Evolutionary conservation across 2,113 vertebrate species (phyloP).

Genomic region (Forbesichthys papilliferus): DNA sequence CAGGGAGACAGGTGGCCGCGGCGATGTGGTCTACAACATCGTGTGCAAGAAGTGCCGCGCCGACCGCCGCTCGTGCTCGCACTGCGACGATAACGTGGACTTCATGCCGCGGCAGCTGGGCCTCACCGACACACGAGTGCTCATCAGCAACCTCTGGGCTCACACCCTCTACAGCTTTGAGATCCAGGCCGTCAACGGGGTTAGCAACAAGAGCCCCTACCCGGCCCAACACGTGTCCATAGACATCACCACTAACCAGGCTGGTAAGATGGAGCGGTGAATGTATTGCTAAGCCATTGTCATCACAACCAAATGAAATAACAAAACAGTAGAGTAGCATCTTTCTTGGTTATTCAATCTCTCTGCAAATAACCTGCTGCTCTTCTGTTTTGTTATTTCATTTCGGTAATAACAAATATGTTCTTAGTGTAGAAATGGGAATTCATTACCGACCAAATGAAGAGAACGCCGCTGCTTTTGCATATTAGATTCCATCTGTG

Average conservation of each 20-base stretch:
- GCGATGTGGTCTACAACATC: constrained; percentile 95
- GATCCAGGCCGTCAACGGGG: constrained; percentile 95
- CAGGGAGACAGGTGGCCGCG: constrained; percentile 88
- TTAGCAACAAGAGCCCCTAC: constrained; percentile 95
- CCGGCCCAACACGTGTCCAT: constrained; percentile 92
- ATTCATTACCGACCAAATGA: no score
- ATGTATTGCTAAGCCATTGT: background rate
- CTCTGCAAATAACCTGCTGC: background rate
- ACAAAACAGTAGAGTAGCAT: background rate
- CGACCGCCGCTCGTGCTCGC: constrained; percentile 88
- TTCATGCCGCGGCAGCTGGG: constrained; percentile 92
- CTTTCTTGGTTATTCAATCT: constrained; percentile 1
- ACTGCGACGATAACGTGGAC: constrained; percentile 96
- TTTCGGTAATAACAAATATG: constrained; percentile 17
- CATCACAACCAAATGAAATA: background rate
- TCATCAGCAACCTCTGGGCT: constrained; percentile 95
- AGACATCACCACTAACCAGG: constrained; percentile 99
- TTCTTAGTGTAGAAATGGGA: no score
- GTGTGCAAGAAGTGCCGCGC: constrained; percentile 94
- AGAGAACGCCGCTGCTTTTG: background rate
- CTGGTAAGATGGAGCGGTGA: constrained; percentile 77
- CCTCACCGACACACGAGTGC: constrained; percentile 88
- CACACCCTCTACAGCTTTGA: constrained; percentile 96
- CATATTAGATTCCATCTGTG: background rate
- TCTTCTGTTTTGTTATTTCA: constrained; percentile 4